Conservation (phyloP, 92 coral and sea anemone genomes). For the Blastomussa wellsi region DNA sequence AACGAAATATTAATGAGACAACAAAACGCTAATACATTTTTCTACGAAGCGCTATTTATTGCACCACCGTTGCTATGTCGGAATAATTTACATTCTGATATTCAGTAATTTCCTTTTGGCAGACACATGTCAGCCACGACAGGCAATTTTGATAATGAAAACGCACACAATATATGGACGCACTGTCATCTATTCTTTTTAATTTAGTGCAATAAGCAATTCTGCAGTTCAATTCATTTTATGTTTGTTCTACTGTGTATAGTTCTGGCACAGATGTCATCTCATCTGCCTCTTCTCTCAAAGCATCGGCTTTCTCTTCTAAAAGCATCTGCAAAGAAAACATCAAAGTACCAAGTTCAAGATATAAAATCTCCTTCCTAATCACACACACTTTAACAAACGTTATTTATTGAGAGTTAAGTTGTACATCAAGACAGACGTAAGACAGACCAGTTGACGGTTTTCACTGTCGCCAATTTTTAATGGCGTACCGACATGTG, state of each 20-base stretch:
- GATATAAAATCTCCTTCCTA: neutral
- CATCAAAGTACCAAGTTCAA: neutral
- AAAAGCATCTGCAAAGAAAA: conserved; percentile 73
- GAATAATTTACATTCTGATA: neutral
- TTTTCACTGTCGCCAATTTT: neutral
- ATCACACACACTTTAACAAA: neutral
- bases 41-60: neutral
- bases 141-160: neutral
- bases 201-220: neutral
- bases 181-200: neutral
- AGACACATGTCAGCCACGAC: neutral
- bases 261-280: conserved; percentile 45
- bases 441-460: neutral
- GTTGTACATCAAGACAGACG: neutral
- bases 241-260: neutral
- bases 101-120: neutral
- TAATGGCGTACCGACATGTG: neutral
- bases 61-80: neutral
- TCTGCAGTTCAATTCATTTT: neutral
- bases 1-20: neutral
- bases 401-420: no score
- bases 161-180: neutral
- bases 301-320: conserved; percentile 93
- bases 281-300: conserved; percentile 94
- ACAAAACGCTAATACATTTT: neutral